Percentiles rank a stretch among this genome's conserved stretches.
phyloP scores from a whole-genome alignment of 2,888 invertebrate genomes.

The Mythimna loreyi region DNA sequence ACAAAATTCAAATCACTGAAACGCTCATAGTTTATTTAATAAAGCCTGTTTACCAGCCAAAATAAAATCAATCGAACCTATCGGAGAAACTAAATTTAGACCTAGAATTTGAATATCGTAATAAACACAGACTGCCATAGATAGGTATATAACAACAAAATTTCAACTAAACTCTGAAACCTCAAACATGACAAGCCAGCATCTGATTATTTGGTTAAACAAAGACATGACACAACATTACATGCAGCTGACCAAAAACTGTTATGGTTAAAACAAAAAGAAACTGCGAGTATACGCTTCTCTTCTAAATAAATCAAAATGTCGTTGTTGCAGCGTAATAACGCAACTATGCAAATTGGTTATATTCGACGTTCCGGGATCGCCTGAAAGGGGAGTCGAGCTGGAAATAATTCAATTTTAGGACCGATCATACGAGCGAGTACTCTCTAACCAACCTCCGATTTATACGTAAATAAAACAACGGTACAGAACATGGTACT shows the following conservation, averaged over 20 bases:
- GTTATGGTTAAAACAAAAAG: constrained; percentile 49
- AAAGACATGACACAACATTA: constrained; percentile 65
- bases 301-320: constrained; percentile 71
- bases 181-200: constrained; percentile 42
- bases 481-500: constrained; percentile 29
- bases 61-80: constrained; percentile 7
- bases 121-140: background rate
- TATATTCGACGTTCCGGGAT: constrained; percentile 56
- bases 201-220: constrained; percentile 57
- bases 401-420: constrained; percentile 83
- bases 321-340: constrained; percentile 57
- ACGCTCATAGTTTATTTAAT: constrained; percentile 4
- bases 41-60: constrained; percentile 5
- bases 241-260: constrained; percentile 56
- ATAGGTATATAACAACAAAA: background rate
- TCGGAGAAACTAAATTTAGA: constrained; percentile 19
- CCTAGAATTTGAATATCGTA: background rate
- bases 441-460: constrained; percentile 66
- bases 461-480: constrained; percentile 80
- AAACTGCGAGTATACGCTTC: constrained; percentile 50
- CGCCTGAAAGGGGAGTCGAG: constrained; percentile 66
- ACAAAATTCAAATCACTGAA: constrained; percentile 17
- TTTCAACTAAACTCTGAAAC: background rate
- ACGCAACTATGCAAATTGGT: constrained; percentile 75
- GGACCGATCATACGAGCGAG: constrained; percentile 75